Evolutionary conservation across 2,888 invertebrate genomes (phyloP), one percentile per base, ranked within the genome.

Genomic region (Apantesis nais): DNA sequence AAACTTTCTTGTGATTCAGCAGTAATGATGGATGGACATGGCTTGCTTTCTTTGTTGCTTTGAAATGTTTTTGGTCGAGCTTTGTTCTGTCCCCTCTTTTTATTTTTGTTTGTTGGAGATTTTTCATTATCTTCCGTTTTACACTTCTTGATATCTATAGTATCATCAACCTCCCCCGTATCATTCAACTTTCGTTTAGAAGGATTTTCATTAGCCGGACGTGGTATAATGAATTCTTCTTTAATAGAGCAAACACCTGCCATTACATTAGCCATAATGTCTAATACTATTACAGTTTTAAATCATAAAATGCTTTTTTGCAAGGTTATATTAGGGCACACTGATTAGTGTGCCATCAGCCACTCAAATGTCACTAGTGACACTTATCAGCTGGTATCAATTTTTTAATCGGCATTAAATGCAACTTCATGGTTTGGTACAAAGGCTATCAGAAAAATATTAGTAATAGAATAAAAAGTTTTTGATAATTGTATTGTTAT

Each of bases 81-180:
- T 91, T 98, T 98, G 88, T 98, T 98, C 89, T 98, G 97, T 0
- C 98, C 98, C 86, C 95, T 93, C 77, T 89, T 93, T 78, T 90
- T 94, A 70, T 80, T 83, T 78, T 91, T 92, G 68, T 76, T 77
- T 29, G 69, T 66, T 14, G 66, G 14, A 65, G 81, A 79, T 48
- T 77, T 76, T 19, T 79, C 79, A 66, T 76, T 75, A 44, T 88
- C 81, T 16, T 81, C 81, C 34, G 71, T 78, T 86, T 86, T 92
- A 69, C 78, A 48, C 78, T 86, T 90, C 73, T 93, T 92, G 61
- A 64, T 81, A 34, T 89, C 86, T 60, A 67, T 44, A 58, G 80
- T 79, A 74, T 74, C 78, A 64, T 77, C 79, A n/a, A 75, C 77
- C 48, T 61, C 67, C 63, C 75, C 74, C n/a, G 62, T 68, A 62